Percentiles rank a stretch among this genome's conserved stretches.
phyloP scores from a whole-genome alignment of 2,888 invertebrate genomes.

The Galerucella pusilla region DNA sequence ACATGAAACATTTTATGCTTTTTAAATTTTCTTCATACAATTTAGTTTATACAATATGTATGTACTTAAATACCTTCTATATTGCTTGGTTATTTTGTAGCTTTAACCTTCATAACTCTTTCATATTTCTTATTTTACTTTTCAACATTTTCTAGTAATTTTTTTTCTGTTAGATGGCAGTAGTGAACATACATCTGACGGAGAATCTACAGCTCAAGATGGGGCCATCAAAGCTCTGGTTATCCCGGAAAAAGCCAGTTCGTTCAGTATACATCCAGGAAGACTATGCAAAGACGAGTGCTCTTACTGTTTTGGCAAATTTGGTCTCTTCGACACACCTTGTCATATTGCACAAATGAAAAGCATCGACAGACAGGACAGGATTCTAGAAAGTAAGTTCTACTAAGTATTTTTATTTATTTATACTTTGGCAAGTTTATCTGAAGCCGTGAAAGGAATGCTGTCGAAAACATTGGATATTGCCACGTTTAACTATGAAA shows the following conservation, averaged over 20 bases:
- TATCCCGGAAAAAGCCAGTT: slow-evolving; percentile 89
- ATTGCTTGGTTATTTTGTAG: background rate
- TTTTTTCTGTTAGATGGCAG: slow-evolving; percentile 60
- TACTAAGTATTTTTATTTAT: background rate
- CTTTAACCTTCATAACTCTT: background rate
- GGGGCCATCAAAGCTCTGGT: slow-evolving; percentile 73
- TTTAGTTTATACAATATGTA: too few relatives aligned
- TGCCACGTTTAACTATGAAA: too few relatives aligned
- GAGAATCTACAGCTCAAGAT: slow-evolving; percentile 62
- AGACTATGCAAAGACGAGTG: slow-evolving; percentile 86
- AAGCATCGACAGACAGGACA: slow-evolving; percentile 82
- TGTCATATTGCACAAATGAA: slow-evolving; percentile 90
- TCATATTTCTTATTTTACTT: background rate
- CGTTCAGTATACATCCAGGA: slow-evolving; percentile 87
- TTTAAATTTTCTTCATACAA: too few relatives aligned
- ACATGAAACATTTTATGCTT: background rate
- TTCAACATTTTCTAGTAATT: background rate
- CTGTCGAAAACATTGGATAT: too few relatives aligned
- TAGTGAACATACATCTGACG: slow-evolving; percentile 64
- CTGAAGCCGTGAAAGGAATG: too few relatives aligned
- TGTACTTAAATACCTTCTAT: background rate
- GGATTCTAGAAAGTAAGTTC: slow-evolving; percentile 78
- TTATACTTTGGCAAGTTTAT: too few relatives aligned
- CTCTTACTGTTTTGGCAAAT: slow-evolving; percentile 88
- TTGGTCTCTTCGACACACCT: slow-evolving; percentile 86